Base-by-base conservation (phyloP, 1,140 invertebrate genomes). In the Aphelinus atriplicis region DNA sequence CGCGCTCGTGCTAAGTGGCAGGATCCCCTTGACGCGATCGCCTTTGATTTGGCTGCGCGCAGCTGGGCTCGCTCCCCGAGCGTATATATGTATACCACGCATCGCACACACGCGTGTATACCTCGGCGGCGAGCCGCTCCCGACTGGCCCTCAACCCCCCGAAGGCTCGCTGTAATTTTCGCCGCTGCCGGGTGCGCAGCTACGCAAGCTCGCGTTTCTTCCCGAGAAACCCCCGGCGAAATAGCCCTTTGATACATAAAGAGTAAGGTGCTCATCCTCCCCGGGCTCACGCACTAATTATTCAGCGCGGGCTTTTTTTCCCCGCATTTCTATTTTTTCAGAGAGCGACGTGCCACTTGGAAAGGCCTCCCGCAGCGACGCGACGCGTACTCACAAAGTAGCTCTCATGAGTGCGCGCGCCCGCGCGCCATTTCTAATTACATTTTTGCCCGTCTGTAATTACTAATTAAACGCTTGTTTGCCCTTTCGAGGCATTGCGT, bases 391-490 rank as follows among this genome's bases (percentile, higher is more conserved):
- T 26, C 26, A 26, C 26, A 26, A 26, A 26, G 26, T 26, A 26
- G 26, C 26, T 26, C 26, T 26, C 26, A 26, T 26, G 26, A 26
- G 26, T 26, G 26, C 26, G 26, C 26, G 26, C 26, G 26, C 26
- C 26, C 26, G 26, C 26, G 26, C 26, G 26, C 26, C 26, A 55
- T 73, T 73, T 51, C 42, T 73, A 73, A 73, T 73, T 73, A 73
- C 64, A 68, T 73, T 73, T 73, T 73, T 73, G 62, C 62, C 43
- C 62, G 26, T 26, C 45, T 6, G 45, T 75, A 75, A 75, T 75
- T 75, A 58, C 50, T 75, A 70, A 75, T 75, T 75, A 75, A 75
- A 63, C 67, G 73, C 55, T 53, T 70, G 73, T 57, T 63, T 53
- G 61, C 55, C 48, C 3, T 62, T 62, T 61, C 10, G 63, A 48